Percentiles rank a stretch among this genome's conserved stretches.
Evolutionary conservation across 2,888 invertebrate genomes (phyloP).

Genomic region (Drosophila sordidula): DNA sequence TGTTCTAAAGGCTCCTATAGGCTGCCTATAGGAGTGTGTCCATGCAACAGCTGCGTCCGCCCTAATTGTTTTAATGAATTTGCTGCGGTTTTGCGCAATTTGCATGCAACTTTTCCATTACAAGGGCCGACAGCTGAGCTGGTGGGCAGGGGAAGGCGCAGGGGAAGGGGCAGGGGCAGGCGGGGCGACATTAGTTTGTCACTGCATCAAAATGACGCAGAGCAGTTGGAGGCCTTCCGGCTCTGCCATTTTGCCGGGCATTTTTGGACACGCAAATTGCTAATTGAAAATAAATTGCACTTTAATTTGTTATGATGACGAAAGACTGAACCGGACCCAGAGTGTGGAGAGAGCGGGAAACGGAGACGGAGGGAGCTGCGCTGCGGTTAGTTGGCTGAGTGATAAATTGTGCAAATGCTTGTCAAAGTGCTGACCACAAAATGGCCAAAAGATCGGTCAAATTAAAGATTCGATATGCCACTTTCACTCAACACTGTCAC

Average conservation of each 20-base stretch:
- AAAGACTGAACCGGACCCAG: slow-evolving; percentile 20
- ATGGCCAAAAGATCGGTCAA: slow-evolving; percentile 56
- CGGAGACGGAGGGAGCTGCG: not conserved
- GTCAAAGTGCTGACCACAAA: slow-evolving; percentile 73
- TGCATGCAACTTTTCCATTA: slow-evolving; percentile 77
- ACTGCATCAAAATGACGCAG: slow-evolving; percentile 61
- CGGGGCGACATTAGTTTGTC: slow-evolving; percentile 74
- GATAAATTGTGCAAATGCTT: slow-evolving; percentile 81
- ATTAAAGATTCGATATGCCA: slow-evolving; percentile 80
- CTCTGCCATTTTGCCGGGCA: slow-evolving; percentile 50
- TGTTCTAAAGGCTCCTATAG: slow-evolving; percentile 24
- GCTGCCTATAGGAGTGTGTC: slow-evolving; percentile 36
- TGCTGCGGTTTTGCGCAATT: slow-evolving; percentile 81
- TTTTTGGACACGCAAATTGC: slow-evolving; percentile 73
- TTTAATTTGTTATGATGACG: slow-evolving; percentile 74
- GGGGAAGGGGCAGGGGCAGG: not conserved
- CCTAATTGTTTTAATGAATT: slow-evolving; percentile 80
- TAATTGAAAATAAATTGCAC: slow-evolving; percentile 81
- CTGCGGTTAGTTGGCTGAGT: slow-evolving; percentile 37
- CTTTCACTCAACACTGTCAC: slow-evolving; percentile 65
- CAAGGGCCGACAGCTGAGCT: slow-evolving; percentile 39
- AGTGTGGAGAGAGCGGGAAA: not conserved
- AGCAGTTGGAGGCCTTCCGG: slow-evolving; percentile 36
- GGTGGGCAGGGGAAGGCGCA: not conserved
- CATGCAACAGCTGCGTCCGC: slow-evolving; percentile 64